A percentile compares a stretch with the other conserved stretches of the same genome.
These are phyloP conservation scores for Xylocopa sonorina DNA, from an alignment of 1,140 invertebrate genomes.

Conservation along the genomic window DNA sequence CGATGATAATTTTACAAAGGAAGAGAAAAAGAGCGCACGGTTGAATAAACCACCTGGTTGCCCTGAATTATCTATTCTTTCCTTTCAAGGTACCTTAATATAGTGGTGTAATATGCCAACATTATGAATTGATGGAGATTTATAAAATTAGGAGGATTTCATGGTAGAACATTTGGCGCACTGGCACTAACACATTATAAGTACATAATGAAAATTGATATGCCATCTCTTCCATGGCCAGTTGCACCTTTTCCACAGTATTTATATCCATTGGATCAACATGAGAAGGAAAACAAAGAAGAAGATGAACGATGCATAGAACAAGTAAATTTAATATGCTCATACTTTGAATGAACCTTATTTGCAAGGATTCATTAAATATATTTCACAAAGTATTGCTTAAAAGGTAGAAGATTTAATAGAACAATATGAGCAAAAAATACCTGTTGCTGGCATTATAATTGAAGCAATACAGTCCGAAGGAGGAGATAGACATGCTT, in stretches of 20 bases:
- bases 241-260: constrained; percentile 36
- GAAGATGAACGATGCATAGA: constrained; percentile 34
- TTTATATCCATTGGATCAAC: constrained; percentile 30
- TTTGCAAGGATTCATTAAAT: neutral
- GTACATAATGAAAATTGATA: constrained; percentile 32
- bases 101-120: neutral
- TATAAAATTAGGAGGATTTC: constrained; percentile 37
- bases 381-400: neutral
- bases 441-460: constrained; percentile 39
- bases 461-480: constrained; percentile 45
- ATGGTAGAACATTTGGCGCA: constrained; percentile 46
- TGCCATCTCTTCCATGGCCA: constrained; percentile 46
- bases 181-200: constrained; percentile 33
- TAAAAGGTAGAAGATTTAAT: constrained; percentile 37
- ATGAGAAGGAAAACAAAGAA: constrained; percentile 34
- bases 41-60: constrained; percentile 45
- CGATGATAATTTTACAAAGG: constrained; percentile 1
- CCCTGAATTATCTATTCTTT: constrained; percentile 37
- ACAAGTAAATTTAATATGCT: constrained; percentile 11
- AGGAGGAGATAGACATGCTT: constrained; percentile 40
- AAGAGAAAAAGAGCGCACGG: constrained; percentile 29
- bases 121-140: constrained; percentile 13
- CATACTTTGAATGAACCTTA: neutral
- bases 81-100: constrained; percentile 30
- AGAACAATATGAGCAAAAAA: constrained; percentile 18